These are phyloP conservation scores for Taurulus bubalis DNA, from an alignment of 2,113 vertebrate genomes.

Conservation along the genomic window DNA sequence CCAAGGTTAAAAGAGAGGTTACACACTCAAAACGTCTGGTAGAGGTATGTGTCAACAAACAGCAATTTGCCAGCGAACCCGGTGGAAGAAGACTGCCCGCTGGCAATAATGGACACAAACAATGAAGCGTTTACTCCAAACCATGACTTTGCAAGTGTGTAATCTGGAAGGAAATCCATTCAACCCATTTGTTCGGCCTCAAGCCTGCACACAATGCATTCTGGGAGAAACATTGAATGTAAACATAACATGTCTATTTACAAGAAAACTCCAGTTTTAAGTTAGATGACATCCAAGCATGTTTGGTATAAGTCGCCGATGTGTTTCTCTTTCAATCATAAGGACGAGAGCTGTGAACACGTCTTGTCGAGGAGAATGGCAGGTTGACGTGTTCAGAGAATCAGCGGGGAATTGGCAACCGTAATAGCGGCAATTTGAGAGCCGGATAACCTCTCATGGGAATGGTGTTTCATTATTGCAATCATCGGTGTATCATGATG, in stretches of 20 bases:
- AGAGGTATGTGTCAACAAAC: not conserved
- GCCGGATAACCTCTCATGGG: constrained; percentile 46
- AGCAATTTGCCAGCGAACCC: not conserved
- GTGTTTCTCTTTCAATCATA: constrained; percentile 27
- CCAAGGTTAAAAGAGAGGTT: not conserved
- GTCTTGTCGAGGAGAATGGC: constrained; percentile 25
- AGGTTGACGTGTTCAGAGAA: constrained; percentile 44
- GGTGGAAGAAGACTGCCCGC: not conserved
- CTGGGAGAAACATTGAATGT: not conserved
- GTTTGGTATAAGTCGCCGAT: constrained; percentile 1
- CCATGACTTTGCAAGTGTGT: not conserved
- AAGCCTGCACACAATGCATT: not conserved
- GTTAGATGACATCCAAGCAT: constrained; percentile 15
- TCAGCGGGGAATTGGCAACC: constrained; percentile 50
- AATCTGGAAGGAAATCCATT: not conserved
- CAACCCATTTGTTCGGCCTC: not conserved
- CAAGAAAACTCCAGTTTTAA: not conserved
- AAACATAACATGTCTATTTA: constrained; percentile 7
- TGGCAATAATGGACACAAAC: not conserved
- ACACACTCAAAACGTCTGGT: not conserved
- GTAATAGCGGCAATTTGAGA: constrained; percentile 60
- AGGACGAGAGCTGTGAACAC: constrained; percentile 29
- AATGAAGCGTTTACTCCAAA: constrained; percentile 18
- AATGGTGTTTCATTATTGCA: constrained; percentile 63
- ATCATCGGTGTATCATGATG: constrained; percentile 57